Evolutionary conservation across 2,888 invertebrate species (phyloP), one percentile per base, ranked within the genome.

Genomic region (Euphydryas editha): DNA sequence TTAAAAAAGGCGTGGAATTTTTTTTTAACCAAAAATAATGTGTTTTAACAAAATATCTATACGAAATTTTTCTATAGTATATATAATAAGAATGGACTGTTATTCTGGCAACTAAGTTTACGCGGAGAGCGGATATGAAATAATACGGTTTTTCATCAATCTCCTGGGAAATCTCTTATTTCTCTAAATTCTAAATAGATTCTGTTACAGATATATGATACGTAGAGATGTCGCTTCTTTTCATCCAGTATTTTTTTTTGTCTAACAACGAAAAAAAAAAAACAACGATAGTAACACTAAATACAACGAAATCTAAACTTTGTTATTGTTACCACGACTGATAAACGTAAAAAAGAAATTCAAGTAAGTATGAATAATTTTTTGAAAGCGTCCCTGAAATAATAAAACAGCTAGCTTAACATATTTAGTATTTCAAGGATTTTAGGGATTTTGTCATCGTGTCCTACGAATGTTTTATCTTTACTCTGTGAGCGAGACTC

Each of bases 401-500:
- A 51, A 51, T 51, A 51, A 51, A 51, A 30, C 24, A 6, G 7
- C 51, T 24, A 18, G 51, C 51, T 24, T 51, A 15, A 51, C 15
- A 51, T 30, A 51, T n/a, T 30, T 15, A 24, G 24, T 51, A 51
- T 24, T 51, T 51, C 6, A 51, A 24, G 30, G 51, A 51, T 55
- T 46, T 46, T 36, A 30, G 24, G 51, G 51, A 51, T 55, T 46
- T 46, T 20, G 44, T 44, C 61, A 44, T 18, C 20, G 24, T 54
- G 55, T 62, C 51, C 36, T 44, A 18, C 15, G 42, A 44, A 44
- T 57, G 17, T 54, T 54, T 57, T 30, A 24, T 49, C 18, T 57
- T 37, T 58, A 39, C 30, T 21, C 42, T 37, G 21, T 30, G 57
- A 49, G 42, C 51, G 58, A 63, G 51, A 58, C 63, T 49, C 49